A percentile compares a stretch with the other conserved stretches of the same genome.
phyloP scores from a whole-genome alignment of 2,113 vertebrate genomes.

The Psammodynastes pulverulentus region DNA sequence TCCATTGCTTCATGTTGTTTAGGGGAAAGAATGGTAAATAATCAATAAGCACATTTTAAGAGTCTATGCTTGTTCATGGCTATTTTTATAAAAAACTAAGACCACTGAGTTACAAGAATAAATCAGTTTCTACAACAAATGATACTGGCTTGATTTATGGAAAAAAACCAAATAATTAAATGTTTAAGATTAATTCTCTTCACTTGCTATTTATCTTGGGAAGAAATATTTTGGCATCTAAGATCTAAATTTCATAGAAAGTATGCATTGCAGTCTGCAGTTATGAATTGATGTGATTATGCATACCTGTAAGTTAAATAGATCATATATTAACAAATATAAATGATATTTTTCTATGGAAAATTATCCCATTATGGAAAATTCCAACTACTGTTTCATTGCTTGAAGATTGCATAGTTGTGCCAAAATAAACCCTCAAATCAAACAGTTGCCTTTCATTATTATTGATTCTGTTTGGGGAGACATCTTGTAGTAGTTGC shows the following conservation, averaged over 20 bases:
- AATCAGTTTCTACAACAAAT: neutral
- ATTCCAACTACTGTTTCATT: neutral
- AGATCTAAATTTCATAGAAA: neutral
- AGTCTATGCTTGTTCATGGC: neutral
- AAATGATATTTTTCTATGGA: neutral
- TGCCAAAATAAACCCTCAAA: neutral
- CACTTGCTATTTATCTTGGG: neutral
- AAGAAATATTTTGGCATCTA: neutral
- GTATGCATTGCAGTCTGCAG: neutral
- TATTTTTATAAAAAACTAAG: neutral
- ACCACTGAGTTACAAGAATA: neutral
- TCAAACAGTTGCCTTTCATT: neutral
- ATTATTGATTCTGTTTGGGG: neutral
- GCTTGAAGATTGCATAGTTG: neutral
- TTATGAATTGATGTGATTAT: neutral
- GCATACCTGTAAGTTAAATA: neutral
- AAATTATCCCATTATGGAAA: neutral
- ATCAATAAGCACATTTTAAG: slow-evolving; percentile 18
- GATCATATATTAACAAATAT: neutral
- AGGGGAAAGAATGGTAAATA: neutral
- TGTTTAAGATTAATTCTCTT: neutral
- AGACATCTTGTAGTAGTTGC: neutral
- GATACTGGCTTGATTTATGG: neutral
- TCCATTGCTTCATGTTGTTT: neutral
- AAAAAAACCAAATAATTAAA: neutral